Conservation (phyloP, 2,113 vertebrate genomes). For the Seriola aureovittata region DNA sequence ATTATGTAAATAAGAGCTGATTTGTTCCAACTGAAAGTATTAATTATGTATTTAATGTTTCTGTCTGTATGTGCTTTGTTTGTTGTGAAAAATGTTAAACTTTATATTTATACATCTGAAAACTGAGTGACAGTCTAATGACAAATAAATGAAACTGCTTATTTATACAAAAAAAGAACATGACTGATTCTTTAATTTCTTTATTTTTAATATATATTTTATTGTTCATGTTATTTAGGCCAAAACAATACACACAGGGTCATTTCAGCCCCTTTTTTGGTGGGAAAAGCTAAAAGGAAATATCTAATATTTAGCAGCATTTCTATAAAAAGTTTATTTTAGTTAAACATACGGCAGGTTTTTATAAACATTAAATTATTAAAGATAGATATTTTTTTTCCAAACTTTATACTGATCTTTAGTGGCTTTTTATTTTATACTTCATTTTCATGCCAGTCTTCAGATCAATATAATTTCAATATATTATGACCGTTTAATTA, state of each 20-base stretch:
- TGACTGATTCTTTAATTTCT: background rate
- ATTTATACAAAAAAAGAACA: conserved; percentile 88
- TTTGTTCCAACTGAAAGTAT: conserved; percentile 83
- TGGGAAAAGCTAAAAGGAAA: too few relatives aligned
- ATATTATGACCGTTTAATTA: too few relatives aligned
- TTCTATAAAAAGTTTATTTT: too few relatives aligned
- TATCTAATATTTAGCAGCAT: too few relatives aligned
- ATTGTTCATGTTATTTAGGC: too few relatives aligned
- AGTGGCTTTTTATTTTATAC: too few relatives aligned
- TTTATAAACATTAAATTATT: too few relatives aligned
- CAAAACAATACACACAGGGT: background rate
- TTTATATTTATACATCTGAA: conserved; percentile 96
- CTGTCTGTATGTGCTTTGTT: conserved; percentile 84
- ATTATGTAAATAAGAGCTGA: conserved; percentile 93
- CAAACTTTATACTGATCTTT: too few relatives aligned
- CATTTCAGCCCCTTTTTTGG: background rate
- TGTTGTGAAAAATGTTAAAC: conserved; percentile 91
- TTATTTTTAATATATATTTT: background rate
- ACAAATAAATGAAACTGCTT: conserved; percentile 86
- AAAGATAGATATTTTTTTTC: too few relatives aligned
- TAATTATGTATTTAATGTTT: conserved; percentile 92
- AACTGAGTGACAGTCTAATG: conserved; percentile 88
- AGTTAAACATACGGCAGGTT: too few relatives aligned
- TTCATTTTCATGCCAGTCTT: too few relatives aligned
- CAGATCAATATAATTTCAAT: too few relatives aligned